Conservation (phyloP, 2,113 vertebrate species). For the Hippotragus niger region DNA sequence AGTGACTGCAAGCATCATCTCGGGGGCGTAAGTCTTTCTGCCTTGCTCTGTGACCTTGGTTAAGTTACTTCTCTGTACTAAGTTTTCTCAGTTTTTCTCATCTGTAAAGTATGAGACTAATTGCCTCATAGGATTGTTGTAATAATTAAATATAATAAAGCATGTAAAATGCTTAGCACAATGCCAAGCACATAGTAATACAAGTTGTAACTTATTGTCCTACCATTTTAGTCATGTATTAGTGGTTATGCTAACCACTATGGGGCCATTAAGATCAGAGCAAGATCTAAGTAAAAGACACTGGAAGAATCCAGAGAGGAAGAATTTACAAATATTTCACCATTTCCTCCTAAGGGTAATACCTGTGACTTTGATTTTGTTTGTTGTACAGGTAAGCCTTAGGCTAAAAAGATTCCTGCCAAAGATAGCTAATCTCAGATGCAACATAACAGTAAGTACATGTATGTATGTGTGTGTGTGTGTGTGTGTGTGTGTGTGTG, state of each 20-base stretch:
- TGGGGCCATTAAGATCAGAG: neutral
- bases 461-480: neutral
- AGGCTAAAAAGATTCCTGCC: neutral
- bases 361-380: neutral
- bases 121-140: neutral
- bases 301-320: neutral
- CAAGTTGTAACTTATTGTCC: neutral
- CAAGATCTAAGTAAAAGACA: neutral
- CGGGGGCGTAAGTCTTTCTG: neutral
- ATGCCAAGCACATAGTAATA: neutral
- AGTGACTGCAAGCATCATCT: neutral
- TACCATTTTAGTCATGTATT: neutral
- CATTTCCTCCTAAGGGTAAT: neutral
- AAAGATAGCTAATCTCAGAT: neutral
- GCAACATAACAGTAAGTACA: neutral
- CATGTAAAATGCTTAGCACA: neutral
- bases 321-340: neutral
- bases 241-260: neutral
- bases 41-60: neutral
- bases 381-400: neutral
- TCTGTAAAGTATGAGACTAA: neutral
- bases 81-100: neutral
- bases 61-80: neutral
- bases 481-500: neutral
- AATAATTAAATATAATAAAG: neutral